Evolutionary conservation across 2,888 invertebrate species (phyloP), one percentile per base, ranked within the genome.

Genomic region (Acrobasis consociella): DNA sequence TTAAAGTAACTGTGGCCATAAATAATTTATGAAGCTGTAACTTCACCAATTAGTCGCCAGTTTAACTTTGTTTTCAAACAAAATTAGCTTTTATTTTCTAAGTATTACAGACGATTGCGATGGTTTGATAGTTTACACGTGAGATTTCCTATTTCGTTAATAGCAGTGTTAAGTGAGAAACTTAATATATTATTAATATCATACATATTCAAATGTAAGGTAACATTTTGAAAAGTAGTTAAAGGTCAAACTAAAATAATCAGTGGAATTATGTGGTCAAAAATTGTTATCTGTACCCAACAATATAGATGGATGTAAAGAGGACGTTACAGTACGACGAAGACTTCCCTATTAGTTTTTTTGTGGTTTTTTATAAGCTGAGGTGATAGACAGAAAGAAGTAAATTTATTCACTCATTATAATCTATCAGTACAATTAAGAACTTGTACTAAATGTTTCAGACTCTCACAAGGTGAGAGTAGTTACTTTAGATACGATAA

Each of bases 1-100:
- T 63, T 62, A 64, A 69, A 62, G 66, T 69, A 68, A 68, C 67
- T 65, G 69, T 68, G 46, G 62, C 55, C 46, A 66, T 73, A 70
- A 71, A 69, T 69, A 63, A 70, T 67, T 65, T 66, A 69, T 65
- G 65, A 67, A 63, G 65, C 66, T 58, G 63, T 64, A 52, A 64
- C 56, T 42, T 56, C 17, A 56, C 56, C 56, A 56, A 56, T 56
- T 56, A 56, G 56, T 11, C 56, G 11, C 22, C 55, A 67, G 66
- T 63, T 49, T 61, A 51, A 8, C 49, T 17, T 38, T 37, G 62
- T 58, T 46, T 56, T 46, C 22, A 42, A 39, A 22, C 22, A 42
- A 56, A 42, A 42, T 56, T 56, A 17, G 17, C 13, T 42, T 5
- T 22, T 56, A 56, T 56, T 17, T 22, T n/a, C 13, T 38, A 10